A percentile compares a stretch with the other conserved stretches of the same genome.
These are phyloP conservation scores for Tonatia bakeri DNA, from an alignment of 2,113 vertebrate species.

Conservation along the genomic window DNA sequence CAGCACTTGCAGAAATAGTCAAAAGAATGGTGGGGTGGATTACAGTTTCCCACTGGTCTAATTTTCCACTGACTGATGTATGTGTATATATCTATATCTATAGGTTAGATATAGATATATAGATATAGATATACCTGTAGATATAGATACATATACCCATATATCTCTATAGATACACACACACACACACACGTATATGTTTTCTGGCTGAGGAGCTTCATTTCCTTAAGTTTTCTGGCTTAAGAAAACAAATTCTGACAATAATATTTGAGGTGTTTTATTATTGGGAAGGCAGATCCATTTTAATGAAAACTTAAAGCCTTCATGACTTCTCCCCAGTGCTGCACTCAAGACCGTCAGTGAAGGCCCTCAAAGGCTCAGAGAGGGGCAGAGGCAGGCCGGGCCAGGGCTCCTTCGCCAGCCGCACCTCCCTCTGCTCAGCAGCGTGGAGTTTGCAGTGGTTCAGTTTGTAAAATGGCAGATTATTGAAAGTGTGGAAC, in stretches of 20 bases:
- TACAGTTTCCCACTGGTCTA: no score
- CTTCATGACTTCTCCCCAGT: neutral
- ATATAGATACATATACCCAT: no score
- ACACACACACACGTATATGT: neutral
- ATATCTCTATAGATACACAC: no score
- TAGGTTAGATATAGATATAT: no score
- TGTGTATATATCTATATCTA: no score
- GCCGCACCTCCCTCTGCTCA: neutral
- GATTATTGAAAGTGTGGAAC: neutral
- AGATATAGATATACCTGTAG: no score
- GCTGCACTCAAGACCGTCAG: neutral
- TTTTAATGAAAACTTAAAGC: neutral
- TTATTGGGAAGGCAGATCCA: neutral
- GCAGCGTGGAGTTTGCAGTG: neutral
- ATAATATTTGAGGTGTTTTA: neutral
- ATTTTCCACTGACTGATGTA: no score
- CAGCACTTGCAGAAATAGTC: no score
- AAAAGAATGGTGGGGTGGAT: no score
- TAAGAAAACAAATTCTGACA: neutral
- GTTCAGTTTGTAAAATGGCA: neutral
- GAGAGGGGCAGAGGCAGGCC: neutral
- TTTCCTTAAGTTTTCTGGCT: neutral
- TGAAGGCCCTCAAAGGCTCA: neutral
- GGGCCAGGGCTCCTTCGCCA: neutral
- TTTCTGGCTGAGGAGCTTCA: neutral